phyloP scores from a whole-genome alignment of 1,140 invertebrate species.

The Pseudomyrmex gracilis region DNA sequence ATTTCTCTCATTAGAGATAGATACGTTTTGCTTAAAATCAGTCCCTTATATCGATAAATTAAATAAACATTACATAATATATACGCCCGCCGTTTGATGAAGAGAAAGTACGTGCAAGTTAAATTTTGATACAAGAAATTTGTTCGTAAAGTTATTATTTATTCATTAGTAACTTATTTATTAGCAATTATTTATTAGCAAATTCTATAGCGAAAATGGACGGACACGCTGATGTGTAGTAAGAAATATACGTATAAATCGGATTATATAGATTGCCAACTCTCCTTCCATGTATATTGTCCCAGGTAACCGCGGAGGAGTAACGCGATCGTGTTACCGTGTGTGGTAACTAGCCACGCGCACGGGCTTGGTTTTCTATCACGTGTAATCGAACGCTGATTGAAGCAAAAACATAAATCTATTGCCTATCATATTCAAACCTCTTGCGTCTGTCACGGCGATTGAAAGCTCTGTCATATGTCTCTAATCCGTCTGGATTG shows the following conservation, averaged over 20 bases:
- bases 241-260: background rate
- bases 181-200: conserved; percentile 18
- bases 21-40: conserved; percentile 22
- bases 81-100: too few relatives aligned
- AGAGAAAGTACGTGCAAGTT: too few relatives aligned
- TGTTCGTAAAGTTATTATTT: background rate
- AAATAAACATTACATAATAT: background rate
- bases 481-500: background rate
- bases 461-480: background rate
- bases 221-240: background rate
- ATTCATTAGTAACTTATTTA: background rate
- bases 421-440: background rate
- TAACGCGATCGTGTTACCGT: conserved; percentile 41
- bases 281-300: conserved; percentile 20
- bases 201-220: background rate
- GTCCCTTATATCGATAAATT: too few relatives aligned
- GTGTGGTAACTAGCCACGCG: conserved; percentile 33
- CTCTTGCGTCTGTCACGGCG: background rate
- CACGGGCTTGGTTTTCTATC: background rate
- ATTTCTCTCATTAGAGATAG: too few relatives aligned
- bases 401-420: conserved; percentile 13
- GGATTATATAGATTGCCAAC: conserved; percentile 6
- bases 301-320: conserved; percentile 44
- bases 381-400: conserved; percentile 13
- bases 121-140: background rate